A percentile compares a stretch with the other conserved stretches of the same genome.
Conservation (phyloP, 2,888 invertebrate species). For the Orthosia incerta region DNA sequence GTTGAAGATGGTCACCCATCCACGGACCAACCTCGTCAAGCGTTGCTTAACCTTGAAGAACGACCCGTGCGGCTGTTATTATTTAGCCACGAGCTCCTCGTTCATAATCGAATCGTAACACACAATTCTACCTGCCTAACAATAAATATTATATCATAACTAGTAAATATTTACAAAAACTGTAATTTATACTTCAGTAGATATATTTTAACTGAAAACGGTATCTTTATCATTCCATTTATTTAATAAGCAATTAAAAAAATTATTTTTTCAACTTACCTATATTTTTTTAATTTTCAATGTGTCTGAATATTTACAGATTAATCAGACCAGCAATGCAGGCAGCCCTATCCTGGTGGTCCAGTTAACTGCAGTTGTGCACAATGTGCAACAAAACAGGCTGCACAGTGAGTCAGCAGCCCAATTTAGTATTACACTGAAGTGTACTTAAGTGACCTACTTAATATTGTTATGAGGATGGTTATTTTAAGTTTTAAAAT, state of each 20-base stretch:
- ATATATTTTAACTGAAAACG: no score
- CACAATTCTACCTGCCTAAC: background rate
- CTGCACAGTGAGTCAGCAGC: slow-evolving; percentile 36
- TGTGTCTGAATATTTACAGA: background rate
- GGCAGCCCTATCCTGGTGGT: slow-evolving; percentile 20
- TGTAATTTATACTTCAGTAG: background rate
- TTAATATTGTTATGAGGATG: slow-evolving; percentile 11
- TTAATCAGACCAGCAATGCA: background rate
- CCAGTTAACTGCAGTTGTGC: slow-evolving; percentile 15
- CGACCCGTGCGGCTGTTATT: no score
- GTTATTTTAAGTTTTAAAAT: slow-evolving; percentile 13
- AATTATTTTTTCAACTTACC: no score
- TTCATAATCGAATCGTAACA: no score
- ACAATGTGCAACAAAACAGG: slow-evolving; percentile 24
- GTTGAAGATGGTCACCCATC: no score
- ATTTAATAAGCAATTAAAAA: no score
- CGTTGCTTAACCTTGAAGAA: no score
- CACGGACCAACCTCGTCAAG: no score
- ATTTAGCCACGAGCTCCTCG: no score
- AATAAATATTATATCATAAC: no score
- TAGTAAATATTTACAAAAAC: background rate
- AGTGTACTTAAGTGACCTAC: slow-evolving; percentile 17
- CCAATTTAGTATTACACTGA: slow-evolving; percentile 18
- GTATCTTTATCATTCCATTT: background rate
- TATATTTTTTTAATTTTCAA: background rate